Base-by-base conservation (phyloP, 1,140 invertebrate genomes). In the Diachasma alloeum region DNA sequence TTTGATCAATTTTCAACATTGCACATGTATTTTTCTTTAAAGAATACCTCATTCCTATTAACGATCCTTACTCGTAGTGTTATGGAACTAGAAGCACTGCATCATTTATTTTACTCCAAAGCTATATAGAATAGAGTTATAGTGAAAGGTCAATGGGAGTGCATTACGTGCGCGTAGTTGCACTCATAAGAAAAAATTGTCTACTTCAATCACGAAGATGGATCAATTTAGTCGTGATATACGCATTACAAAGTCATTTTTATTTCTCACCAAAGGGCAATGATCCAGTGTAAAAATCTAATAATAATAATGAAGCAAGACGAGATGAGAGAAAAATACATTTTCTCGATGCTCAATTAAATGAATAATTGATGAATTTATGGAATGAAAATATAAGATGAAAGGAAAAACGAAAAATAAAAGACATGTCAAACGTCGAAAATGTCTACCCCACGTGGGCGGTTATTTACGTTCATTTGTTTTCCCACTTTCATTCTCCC, bases 391-490 rank as follows among this genome's bases (percentile, higher is more conserved):
- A 31, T 24, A n/a, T 72, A 17, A 73, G 48, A 4, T 37, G 9
- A 10, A 13, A 48, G 26, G 15, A 46, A 69, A 31, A 31, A 69
- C 9, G 36, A 80, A 42, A 78, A 74, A 71, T 77, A 74, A 78
- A 76, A 67, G 72, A 86, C 83, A 81, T 86, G 85, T 87, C 83
- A 83, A 87, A 83, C 82, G 83, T 81, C 67, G 70, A 63, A 36
- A 56, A 53, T 24, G n/a, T 74, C 74, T 6, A 9, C 9, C n/a
- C 48, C 48, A 83, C 83, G 87, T 88, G 82, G 87, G 86, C 81
- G 86, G 85, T 87, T 87, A 87, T 88, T 88, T 87, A 87, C 85
- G 83, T 82, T 86, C 85, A 85, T 87, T 87, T 87, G 84, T 87
- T 83, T 83, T 76, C 78, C 80, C 80, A 81, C 82, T 83, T 84